Base-by-base conservation (phyloP, 92 coral and sea anemone species). In the Hydrozoanthus gracilis region DNA sequence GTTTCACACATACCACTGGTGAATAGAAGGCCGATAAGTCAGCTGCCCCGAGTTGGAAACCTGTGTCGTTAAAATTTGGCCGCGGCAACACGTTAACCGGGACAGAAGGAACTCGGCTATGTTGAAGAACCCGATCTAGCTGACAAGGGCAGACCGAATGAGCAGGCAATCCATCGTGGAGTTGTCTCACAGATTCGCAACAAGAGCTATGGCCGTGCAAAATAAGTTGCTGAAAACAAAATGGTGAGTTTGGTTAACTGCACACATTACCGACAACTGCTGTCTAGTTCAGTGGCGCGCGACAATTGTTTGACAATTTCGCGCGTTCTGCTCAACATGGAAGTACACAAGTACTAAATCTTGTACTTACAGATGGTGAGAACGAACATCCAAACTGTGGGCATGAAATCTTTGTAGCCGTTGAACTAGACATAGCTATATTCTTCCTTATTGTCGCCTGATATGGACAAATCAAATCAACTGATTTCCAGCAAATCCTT, bases 91-190 rank as follows among this genome's bases (percentile, higher is more conserved):
- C 92, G 89, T 92, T 92, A 20, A 97, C 95, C 3, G 99, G 98
- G 84, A 95, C 86, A 3, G 98, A 73, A 8, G 95, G 91, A 46
- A 92, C 92, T 56, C 82, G 82, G 10, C 96, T 82, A 49, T 95
- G 97, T 68, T 96, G 99, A 72, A 97, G 88, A 7, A 97, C 98
- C 46, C 98, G 88, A 68, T 97, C 99, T 17, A 97, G 83, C 69
- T 97, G 99, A 62, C 98, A 97, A 18, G 99, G 96, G 72, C 99
- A 97, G 49, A 97, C 94, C 0, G 96, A 94, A 61, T 88, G 95
- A 67, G 94, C 88, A 79, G 98, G 82, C 55, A 92, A 61, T 27
- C 95, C 94, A 62, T 94, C 98, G 77, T 94, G 98, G 15, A 91
- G 87, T 77, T 90, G 93, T 35, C 91, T 92, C 17, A 90, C 95